Base-by-base conservation (phyloP, 2,797 vertebrate species). In the Scomberomorus guttatus region DNA sequence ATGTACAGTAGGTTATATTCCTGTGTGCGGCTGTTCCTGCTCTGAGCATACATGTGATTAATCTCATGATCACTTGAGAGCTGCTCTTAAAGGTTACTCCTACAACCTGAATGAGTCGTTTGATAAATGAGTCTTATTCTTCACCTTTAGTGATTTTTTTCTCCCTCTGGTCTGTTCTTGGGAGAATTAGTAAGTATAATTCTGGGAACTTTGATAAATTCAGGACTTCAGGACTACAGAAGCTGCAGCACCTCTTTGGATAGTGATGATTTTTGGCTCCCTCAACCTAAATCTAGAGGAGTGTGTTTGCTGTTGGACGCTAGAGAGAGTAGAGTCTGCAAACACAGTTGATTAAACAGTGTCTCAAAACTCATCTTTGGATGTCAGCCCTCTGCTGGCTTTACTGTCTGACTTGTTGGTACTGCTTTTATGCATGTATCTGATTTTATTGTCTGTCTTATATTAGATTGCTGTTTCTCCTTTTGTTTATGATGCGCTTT, bases 401-500 rank as follows among this genome's bases (percentile, higher is more conserved):
- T 63, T 29, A 58, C 48, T 34, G 42, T 70, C 25, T 8, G 27
- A 42, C 57, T 34, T 44, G 27, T 54, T 6, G 8, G 15, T 34
- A 37, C 48, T 76, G 60, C 59, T 71, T 78, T 62, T 39, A 69
- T 64, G 67, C 42, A 59, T n/a, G n/a, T 27, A 25, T 62, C 74
- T 62, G 63, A 39, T 60, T 78, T 72, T 73, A 75, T 77, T 52
- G 64, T 81, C 73, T 44, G 51, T 63, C 69, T 20, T 61, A 39
- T 69, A 58, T 77, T 61, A 48, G n/a, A 39, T 65, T 29, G 37
- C 29, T 17, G 50, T 46, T 24, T 44, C 66, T 69, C 51, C 63
- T 61, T 82, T 82, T 61, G 68, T 79, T 82, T 74, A 66, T 42
- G 18, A 55, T 57, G 65, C 48, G 56, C 70, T 80, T 80, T 68